These are phyloP conservation scores for Melikaiella ostensackeni DNA, from an alignment of 2,888 invertebrate genomes.

Conservation along the genomic window DNA sequence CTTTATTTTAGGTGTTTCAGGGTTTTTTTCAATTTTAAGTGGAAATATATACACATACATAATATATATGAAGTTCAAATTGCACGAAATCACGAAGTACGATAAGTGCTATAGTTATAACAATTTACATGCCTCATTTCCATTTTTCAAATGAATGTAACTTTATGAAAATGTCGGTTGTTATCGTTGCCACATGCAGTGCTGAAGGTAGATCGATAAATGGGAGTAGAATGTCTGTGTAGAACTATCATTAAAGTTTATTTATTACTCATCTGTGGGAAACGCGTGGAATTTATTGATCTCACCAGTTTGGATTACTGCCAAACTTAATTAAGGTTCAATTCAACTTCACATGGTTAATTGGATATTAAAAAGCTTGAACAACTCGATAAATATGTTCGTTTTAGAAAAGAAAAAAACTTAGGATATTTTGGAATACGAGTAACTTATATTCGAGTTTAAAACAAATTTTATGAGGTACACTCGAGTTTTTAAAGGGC, in stretches of 20 bases:
- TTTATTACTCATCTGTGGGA: neutral
- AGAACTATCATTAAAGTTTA: neutral
- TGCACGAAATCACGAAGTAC: neutral
- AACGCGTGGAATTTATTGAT: neutral
- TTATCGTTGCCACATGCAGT: neutral
- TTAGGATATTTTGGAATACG: too few species aligned
- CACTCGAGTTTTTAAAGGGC: too few species aligned
- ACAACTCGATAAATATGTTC: neutral
- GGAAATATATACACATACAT: neutral
- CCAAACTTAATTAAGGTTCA: neutral
- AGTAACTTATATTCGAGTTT: too few species aligned
- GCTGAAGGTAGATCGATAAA: neutral
- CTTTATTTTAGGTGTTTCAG: too few species aligned
- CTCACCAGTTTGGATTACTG: neutral
- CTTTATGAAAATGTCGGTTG: constrained; percentile 1
- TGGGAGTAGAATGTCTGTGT: neutral
- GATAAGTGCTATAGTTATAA: neutral
- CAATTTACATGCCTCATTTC: neutral
- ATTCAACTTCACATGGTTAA: neutral
- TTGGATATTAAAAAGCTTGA: neutral
- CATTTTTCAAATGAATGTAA: neutral
- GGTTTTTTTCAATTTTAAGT: too few species aligned
- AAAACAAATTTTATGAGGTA: too few species aligned
- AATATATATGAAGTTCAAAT: neutral
- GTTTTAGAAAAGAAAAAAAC: too few species aligned